A percentile compares a stretch with the other conserved stretches of the same genome.
Conservation (phyloP, 2,888 invertebrate genomes). For the Sarcophaga carnaria region DNA sequence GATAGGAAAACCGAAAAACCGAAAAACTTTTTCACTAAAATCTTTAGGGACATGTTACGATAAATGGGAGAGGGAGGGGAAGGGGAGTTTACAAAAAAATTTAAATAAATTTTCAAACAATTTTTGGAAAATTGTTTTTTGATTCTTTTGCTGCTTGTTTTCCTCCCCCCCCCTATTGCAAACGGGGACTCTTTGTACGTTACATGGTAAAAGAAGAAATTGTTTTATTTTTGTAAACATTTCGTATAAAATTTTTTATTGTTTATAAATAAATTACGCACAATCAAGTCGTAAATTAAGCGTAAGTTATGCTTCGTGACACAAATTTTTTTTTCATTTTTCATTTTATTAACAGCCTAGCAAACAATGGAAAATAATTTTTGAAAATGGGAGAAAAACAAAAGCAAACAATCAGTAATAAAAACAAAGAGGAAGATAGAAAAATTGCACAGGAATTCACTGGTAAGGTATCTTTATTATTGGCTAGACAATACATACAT, state of each 20-base stretch:
- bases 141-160: no score
- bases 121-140: no score
- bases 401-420: background rate
- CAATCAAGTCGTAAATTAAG: conserved; percentile 72
- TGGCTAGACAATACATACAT: no score
- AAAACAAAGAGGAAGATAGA: no score
- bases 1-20: conserved; percentile 13
- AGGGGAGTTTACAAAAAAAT: no score
- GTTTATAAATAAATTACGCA: conserved; percentile 59
- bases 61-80: no score
- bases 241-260: background rate
- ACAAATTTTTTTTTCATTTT: conserved; percentile 14
- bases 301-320: conserved; percentile 71
- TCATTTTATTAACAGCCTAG: conserved; percentile 56
- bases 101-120: no score
- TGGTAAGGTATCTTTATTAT: no score
- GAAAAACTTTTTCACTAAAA: conserved; percentile 2
- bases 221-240: background rate
- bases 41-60: conserved; percentile 5
- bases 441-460: no score
- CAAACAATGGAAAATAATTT: conserved; percentile 53
- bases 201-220: background rate
- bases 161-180: no score
- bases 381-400: conserved; percentile 35
- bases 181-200: no score